Percentiles rank a stretch among this genome's conserved stretches.
Evolutionary conservation across 2,888 invertebrate species (phyloP).

Genomic region (Podotricha telesiphe): DNA sequence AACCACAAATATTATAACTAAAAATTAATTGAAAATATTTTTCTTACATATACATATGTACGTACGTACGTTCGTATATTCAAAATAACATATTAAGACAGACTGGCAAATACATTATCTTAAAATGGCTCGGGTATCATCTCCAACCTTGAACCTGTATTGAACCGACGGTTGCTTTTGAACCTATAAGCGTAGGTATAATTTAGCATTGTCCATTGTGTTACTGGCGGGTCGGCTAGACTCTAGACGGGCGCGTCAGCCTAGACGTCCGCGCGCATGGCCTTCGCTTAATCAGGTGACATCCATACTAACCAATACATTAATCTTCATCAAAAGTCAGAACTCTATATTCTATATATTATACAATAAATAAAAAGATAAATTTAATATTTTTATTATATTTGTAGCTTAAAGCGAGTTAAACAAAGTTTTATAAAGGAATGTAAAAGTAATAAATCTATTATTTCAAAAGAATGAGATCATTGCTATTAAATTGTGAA

Average conservation of each 20-base stretch:
- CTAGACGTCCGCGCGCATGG: slow-evolving; percentile 46
- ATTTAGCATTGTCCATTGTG: slow-evolving; percentile 61
- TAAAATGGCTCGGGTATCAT: slow-evolving; percentile 47
- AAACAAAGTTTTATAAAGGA: neutral
- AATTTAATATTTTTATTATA: too few species aligned
- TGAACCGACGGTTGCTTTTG: slow-evolving; percentile 59
- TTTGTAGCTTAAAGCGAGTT: too few species aligned
- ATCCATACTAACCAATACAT: slow-evolving; percentile 50
- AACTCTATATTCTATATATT: too few species aligned
- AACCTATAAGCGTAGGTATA: slow-evolving; percentile 61
- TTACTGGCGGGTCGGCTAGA: slow-evolving; percentile 48
- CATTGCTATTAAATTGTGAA: too few species aligned
- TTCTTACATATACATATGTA: too few species aligned
- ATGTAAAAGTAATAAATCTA: too few species aligned
- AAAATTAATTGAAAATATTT: too few species aligned
- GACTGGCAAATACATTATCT: neutral
- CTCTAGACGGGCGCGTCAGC: slow-evolving; percentile 41
- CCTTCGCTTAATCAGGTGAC: slow-evolving; percentile 47
- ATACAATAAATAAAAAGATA: too few species aligned
- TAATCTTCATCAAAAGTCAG: slow-evolving; percentile 12
- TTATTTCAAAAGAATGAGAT: too few species aligned
- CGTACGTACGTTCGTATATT: neutral
- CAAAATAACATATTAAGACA: neutral
- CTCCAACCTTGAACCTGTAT: slow-evolving; percentile 65
- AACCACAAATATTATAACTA: too few species aligned